These are phyloP conservation scores for Ophthalmolycus amberensis DNA, from an alignment of 2,113 vertebrate genomes.

Conservation along the genomic window DNA sequence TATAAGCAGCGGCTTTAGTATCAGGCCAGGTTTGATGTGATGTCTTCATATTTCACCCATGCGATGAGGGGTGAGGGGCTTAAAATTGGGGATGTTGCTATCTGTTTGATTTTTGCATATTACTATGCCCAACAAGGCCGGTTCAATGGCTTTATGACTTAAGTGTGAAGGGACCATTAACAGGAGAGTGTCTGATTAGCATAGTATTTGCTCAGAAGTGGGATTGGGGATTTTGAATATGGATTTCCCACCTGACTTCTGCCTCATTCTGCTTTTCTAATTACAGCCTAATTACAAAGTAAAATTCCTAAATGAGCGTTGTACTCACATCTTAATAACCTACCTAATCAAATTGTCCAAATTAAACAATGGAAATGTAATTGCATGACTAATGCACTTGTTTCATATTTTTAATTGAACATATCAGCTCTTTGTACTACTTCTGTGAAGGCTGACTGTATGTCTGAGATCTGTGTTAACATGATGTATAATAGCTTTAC, in stretches of 20 bases:
- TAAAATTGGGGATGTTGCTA: background rate
- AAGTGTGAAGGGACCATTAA: constrained; percentile 36
- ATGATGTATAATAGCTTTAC: background rate
- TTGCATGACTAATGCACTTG: constrained; percentile 61
- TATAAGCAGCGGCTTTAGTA: background rate
- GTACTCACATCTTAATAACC: constrained; percentile 67
- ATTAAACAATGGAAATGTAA: constrained; percentile 67
- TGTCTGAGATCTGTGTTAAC: constrained; percentile 22
- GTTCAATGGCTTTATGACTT: constrained; percentile 27
- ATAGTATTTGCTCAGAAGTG: constrained; percentile 62
- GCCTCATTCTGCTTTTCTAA: constrained; percentile 70
- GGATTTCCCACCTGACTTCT: constrained; percentile 78
- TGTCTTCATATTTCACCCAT: background rate
- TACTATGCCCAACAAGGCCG: constrained; percentile 1
- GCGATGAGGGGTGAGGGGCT: background rate
- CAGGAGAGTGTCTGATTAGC: constrained; percentile 47
- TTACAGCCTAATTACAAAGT: constrained; percentile 77
- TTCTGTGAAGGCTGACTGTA: constrained; percentile 16
- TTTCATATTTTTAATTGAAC: constrained; percentile 34
- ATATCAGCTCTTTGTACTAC: constrained; percentile 6
- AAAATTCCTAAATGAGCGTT: constrained; percentile 68
- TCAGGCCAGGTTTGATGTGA: constrained; percentile 10
- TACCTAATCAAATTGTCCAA: constrained; percentile 67
- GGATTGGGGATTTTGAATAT: constrained; percentile 63
- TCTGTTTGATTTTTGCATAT: constrained; percentile 18